Evolutionary conservation across 2,888 invertebrate genomes (phyloP), one percentile per base, ranked within the genome.

Genomic region (Drosophila meridiana): DNA sequence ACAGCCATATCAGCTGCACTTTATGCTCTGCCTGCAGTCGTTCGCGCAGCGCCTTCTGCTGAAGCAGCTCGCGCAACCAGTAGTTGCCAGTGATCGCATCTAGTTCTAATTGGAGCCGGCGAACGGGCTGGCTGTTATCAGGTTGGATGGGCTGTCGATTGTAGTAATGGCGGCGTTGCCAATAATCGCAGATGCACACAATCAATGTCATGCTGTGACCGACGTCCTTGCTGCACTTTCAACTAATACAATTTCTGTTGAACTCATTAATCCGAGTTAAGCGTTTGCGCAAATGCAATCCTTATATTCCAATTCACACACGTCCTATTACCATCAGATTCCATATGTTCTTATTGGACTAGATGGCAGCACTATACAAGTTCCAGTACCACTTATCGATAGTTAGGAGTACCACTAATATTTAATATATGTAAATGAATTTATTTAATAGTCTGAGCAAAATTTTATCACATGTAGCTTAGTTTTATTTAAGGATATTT

Each of bases 1-100:
- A 94, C 56, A 96, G 55, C 78, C 91, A 76, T n/a, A 92, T 47
- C 13, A 90, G 47, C 30, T 87, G 72, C 11, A 87, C 78, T 0
- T 81, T 82, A 30, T 82, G 73, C 0, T 72, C 32, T 9, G 36
- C 40, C 8, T 73, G 77, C 6, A 92, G 63, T 9, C 60, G 40
- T 8, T 68, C 9, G 30, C 82, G 76, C 57, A 92, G 83, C 62
- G 75, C 82, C 5, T 66, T 69, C 20, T 87, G 91, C 32, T 90
- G 67, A 5, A 81, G 63, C 3, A 92, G 53, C 63, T 93, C 92
- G 1, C 87, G 83, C 38, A 92, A 61, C 58, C 82, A 83, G 71
- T 91, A 92, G 64, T 85, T 84, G 9, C 82, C 88, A 43, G 57
- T 79, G 30, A 91, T 91, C 36, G 89, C 91, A 77, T 92, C 91